Percentiles rank a stretch among this genome's conserved stretches.
phyloP scores from a whole-genome alignment of 2,113 vertebrate genomes.

The Prinia subflava region DNA sequence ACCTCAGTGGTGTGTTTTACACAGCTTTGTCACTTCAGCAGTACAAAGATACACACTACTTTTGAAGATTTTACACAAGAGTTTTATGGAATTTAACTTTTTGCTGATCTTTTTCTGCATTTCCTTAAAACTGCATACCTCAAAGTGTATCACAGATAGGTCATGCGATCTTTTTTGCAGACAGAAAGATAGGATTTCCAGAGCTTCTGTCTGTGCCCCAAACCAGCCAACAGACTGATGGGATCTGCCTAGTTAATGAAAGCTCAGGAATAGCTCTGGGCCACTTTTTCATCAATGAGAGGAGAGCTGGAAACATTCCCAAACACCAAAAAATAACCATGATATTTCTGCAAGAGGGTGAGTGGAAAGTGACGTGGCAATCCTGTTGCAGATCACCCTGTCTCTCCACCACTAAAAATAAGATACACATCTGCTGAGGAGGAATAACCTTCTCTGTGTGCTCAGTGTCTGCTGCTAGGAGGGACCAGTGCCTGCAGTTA shows the following conservation, averaged over 20 bases:
- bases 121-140: background rate
- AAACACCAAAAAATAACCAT: background rate
- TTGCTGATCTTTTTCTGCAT: background rate
- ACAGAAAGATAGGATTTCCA: background rate
- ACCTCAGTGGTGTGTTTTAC: background rate
- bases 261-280: background rate
- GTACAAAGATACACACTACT: background rate
- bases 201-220: background rate
- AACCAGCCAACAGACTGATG: background rate
- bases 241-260: background rate
- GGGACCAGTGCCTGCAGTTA: background rate
- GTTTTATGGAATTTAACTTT: background rate
- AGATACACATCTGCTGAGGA: background rate
- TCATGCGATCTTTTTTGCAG: background rate
- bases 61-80: background rate
- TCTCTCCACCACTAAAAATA: background rate
- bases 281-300: background rate
- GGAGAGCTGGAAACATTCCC: background rate
- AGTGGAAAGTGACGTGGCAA: background rate
- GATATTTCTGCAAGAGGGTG: background rate
- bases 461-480: background rate
- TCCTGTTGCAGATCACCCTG: background rate
- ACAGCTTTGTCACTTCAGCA: background rate
- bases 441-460: background rate
- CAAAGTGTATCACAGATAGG: background rate